These are phyloP conservation scores for Ara ararauna DNA, from an alignment of 2,797 vertebrate species.

Conservation along the genomic window DNA sequence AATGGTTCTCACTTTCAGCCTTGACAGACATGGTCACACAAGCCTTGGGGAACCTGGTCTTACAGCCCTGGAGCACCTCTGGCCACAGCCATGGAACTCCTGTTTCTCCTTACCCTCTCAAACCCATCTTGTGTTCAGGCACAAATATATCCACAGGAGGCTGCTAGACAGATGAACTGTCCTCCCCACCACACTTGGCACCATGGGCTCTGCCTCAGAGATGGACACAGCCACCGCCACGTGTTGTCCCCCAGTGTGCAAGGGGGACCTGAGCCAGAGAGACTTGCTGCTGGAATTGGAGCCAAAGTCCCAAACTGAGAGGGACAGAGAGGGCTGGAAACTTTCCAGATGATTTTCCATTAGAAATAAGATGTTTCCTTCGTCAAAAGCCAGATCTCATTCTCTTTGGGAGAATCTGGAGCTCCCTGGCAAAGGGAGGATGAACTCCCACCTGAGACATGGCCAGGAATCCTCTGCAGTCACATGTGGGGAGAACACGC, in stretches of 20 bases:
- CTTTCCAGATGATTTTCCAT: background rate
- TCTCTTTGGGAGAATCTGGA: background rate
- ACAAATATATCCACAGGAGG: background rate
- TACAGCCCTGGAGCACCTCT: background rate
- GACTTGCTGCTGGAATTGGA: background rate
- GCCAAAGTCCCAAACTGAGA: background rate
- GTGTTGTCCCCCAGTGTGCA: background rate
- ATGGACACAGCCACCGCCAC: background rate
- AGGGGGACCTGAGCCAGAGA: background rate
- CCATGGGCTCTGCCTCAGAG: background rate
- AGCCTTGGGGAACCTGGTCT: background rate
- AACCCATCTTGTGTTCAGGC: background rate
- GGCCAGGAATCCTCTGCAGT: background rate
- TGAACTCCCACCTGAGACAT: background rate
- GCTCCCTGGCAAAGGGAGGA: background rate
- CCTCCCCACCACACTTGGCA: background rate
- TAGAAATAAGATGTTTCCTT: conserved; percentile 7
- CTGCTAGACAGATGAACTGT: background rate
- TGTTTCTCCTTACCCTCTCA: background rate
- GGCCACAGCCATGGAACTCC: background rate
- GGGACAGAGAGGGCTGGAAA: background rate
- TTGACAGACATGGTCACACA: background rate
- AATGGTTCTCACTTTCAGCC: background rate
- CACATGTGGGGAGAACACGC: rapidly evolving
- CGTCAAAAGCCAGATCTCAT: background rate